Base-by-base conservation (phyloP, 1,140 invertebrate genomes). In the Polypedilum vanderplanki region DNA sequence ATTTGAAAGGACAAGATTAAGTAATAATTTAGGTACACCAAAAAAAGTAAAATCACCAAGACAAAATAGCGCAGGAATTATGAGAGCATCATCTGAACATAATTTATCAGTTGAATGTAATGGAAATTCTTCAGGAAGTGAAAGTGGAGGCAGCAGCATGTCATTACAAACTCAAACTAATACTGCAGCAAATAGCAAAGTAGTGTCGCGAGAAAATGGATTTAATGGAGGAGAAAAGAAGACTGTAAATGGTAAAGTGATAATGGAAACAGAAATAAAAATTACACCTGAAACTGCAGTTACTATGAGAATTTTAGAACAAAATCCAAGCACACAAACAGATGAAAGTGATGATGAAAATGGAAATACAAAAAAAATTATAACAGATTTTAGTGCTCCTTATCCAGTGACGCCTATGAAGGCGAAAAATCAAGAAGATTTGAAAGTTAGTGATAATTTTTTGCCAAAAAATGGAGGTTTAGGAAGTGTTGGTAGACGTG, bases 251-350 rank as follows among this genome's bases (percentile, higher is more conserved):
- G 86, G 84, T 5, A 88, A 89, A 82, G 86, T 93, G 0, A 89
- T 93, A 57, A 85, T 93, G 75, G 91, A 93, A 83, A 93, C 91
- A 0, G 91, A 92, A 85, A 91, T 93, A 17, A 90, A 91, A 78
- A 89, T 93, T 74, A 87, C 90, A 77, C 87, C 90, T 10, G 89
- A 91, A 74, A 90, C 90, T 0, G 89, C 89, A 0, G 89, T 93
- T 9, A 93, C 90, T 0, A 92, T 93, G 90, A 90, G 91, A 1
- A 90, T 93, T 75, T 80, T 92, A 0, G 91, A 93, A 79, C 90
- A 91, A 79, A 88, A 85, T 74, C 83, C 85, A 74, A 81, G 80
- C 74, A 81, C 85, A 76, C 81, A 79, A 70, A 78, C 84, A 40
- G 78, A 80, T 33, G 83, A 74, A 1, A 78, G 76, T 4, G 79